Evolutionary conservation across 2,888 invertebrate genomes (phyloP), one percentile per base, ranked within the genome.

Genomic region (Zhuqinia jingwanae): DNA sequence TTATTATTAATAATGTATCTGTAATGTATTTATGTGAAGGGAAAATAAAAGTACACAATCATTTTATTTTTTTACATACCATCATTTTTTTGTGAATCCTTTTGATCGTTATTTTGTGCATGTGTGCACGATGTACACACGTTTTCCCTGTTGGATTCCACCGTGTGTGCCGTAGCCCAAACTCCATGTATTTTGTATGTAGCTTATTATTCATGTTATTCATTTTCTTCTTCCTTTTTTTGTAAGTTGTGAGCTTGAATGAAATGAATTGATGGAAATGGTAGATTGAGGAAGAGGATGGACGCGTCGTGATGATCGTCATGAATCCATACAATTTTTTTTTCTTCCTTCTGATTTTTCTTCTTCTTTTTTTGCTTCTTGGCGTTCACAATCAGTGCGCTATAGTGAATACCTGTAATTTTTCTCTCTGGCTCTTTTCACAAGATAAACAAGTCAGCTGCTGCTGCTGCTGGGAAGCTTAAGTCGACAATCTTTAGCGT

Each of bases 281-380:
- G 60, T 20, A 47, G 73, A 82, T 82, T 82, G 82, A 82, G 75
- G 75, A 70, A 82, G 73, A 82, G 45, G 75, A 82, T 75, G 82
- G 60, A 17, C 73, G 60, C 22, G 56, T 82, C 82, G 82, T 82
- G 82, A n/a, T n/a, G n/a, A 82, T 73, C 68, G 50, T 79, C 80
- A 36, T 70, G 68, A 82, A 82, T 73, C 50, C 58, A 60, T 60
- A 60, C 60, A 82, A 56, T 47, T 60, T 75, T 30, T 53, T 60
- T 53, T n/a, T n/a, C n/a, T n/a, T n/a, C n/a, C n/a, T 60, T 68
- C n/a, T 20, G 11, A 25, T 30, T n/a, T 11, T 56, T 6, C 56
- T 56, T 56, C 6, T 11, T 11, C 56, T 56, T 11, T n/a, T 50
- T 50, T 50, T 50, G 50, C 2, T 50, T 13, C 50, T 36, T 50